Conservation (phyloP, 2,113 vertebrate species). For the Cygnus buccinator region DNA sequence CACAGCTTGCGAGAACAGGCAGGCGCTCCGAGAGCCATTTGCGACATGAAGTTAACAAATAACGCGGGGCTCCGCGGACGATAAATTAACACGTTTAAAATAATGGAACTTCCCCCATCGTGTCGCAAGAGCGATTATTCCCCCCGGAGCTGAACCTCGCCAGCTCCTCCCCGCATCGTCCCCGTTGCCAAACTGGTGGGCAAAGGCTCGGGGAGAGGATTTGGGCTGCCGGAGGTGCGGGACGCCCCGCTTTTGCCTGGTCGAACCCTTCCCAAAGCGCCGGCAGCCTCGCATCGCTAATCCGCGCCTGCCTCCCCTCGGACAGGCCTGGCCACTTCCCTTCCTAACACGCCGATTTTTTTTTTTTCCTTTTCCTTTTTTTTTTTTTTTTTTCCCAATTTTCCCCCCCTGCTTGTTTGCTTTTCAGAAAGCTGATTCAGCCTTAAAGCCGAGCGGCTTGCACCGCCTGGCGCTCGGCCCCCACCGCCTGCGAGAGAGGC, state of each 20-base stretch:
- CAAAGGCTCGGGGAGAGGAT: background rate
- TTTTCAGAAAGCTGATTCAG: slow-evolving; percentile 48
- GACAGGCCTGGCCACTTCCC: slow-evolving; percentile 20
- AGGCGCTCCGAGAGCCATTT: background rate
- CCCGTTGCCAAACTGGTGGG: background rate
- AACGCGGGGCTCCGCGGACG: background rate
- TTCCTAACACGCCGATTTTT: background rate
- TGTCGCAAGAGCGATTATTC: background rate
- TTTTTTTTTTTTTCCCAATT: no score
- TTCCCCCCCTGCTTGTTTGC: background rate
- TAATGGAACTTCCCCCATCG: accelerated
- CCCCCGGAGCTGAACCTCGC: background rate
- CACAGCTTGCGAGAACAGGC: background rate
- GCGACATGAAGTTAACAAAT: background rate
- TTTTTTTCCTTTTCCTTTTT: accelerated
- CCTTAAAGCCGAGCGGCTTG: background rate
- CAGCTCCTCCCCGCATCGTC: background rate
- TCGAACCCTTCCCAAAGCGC: background rate
- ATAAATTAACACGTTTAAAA: background rate
- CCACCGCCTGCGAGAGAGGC: background rate
- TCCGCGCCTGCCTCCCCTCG: slow-evolving; percentile 50
- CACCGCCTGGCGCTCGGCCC: background rate
- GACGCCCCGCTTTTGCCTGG: background rate
- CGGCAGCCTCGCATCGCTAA: background rate
- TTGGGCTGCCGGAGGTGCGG: accelerated